Conservation (phyloP, 2,113 vertebrate species). For the Chloroceryle aenea region DNA sequence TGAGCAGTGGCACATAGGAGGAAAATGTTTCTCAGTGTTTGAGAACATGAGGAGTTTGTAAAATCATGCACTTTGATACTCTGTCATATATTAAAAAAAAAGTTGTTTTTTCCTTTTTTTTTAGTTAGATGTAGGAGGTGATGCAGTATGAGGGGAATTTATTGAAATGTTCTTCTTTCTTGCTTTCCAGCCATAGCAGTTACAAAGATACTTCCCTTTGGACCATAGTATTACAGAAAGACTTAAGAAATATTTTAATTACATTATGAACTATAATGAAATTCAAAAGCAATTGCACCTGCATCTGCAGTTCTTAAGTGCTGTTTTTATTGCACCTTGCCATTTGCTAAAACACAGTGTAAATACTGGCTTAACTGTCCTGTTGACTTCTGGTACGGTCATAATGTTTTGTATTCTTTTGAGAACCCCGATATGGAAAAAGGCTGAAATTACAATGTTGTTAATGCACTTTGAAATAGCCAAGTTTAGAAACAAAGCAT, state of each 20-base stretch:
- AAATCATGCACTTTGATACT: neutral
- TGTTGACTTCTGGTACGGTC: neutral
- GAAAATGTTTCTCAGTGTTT: neutral
- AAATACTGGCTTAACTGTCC: neutral
- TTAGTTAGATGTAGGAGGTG: neutral
- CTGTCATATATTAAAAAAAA: neutral
- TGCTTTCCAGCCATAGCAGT: neutral
- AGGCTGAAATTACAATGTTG: neutral
- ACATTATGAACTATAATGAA: neutral
- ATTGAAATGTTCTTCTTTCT: neutral
- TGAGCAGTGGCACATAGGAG: neutral
- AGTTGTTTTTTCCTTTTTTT: neutral
- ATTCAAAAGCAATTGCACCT: neutral
- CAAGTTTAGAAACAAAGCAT: neutral
- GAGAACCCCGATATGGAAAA: neutral
- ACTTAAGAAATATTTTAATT: slow-evolving; percentile 5
- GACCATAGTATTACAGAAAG: neutral
- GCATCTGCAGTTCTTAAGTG: neutral
- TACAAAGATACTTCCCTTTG: neutral
- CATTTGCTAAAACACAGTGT: neutral
- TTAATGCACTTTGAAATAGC: neutral
- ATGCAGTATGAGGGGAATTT: neutral
- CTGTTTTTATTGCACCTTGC: neutral
- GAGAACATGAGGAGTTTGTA: neutral
- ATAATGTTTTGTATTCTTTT: neutral